Evolutionary conservation across 2,797 vertebrate species (phyloP).

Genomic region (Anabacerthia variegaticeps): DNA sequence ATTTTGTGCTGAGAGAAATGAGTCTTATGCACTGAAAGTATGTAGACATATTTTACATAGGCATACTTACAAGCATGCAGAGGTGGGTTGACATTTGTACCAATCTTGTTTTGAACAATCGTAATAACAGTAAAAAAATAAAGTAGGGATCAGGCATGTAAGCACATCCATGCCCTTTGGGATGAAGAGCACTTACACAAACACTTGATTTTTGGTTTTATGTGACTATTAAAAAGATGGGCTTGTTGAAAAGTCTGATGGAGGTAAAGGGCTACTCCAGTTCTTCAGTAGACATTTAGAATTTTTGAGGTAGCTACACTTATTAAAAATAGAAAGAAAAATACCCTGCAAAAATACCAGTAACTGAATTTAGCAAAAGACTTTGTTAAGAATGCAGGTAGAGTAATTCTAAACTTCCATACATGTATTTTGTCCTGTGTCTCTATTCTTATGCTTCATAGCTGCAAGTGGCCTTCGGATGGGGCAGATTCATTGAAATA

Average conservation of each 20-base stretch:
- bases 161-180: neutral
- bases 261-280: neutral
- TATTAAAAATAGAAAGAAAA: neutral
- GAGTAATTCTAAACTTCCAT: neutral
- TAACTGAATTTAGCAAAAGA: neutral
- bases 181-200: neutral
- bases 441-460: constrained; percentile 28
- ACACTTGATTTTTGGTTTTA: neutral
- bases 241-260: neutral
- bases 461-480: constrained; percentile 85
- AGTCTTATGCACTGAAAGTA: neutral
- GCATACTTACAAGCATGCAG: neutral
- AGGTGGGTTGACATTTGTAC: neutral
- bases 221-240: neutral
- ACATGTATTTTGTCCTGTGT: neutral
- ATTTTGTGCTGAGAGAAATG: neutral
- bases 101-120: neutral
- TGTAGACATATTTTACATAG: neutral
- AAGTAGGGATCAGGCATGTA: neutral
- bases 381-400: neutral
- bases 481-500: constrained; percentile 80
- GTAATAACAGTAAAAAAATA: neutral
- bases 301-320: neutral
- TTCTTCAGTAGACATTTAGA: neutral
- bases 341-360: neutral